phyloP scores from a whole-genome alignment of 2,888 invertebrate species.

The Leistus spinibarbis region DNA sequence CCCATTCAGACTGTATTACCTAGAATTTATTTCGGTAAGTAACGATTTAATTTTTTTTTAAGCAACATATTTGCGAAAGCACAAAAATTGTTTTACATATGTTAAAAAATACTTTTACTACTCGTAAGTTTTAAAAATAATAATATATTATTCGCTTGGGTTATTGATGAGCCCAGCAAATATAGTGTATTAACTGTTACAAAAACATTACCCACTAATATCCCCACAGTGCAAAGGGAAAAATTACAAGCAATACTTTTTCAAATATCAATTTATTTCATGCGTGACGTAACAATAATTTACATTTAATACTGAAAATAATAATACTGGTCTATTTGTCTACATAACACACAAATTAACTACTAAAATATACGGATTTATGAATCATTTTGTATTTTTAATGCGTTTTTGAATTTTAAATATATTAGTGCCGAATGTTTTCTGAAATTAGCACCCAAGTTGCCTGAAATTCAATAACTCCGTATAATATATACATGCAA shows the following conservation, averaged over 20 bases:
- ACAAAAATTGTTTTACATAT: too few relatives aligned
- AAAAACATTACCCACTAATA: not conserved
- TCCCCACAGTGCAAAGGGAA: not conserved
- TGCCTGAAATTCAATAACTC: not conserved
- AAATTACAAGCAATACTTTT: slow-evolving; percentile 20
- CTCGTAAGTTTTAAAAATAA: too few relatives aligned
- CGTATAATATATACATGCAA: not conserved
- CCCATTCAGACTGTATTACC: too few relatives aligned
- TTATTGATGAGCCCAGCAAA: not conserved
- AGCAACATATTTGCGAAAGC: too few relatives aligned
- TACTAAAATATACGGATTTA: not conserved
- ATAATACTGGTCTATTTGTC: slow-evolving; percentile 6
- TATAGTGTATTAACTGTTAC: slow-evolving; percentile 1
- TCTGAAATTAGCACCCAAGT: too few relatives aligned
- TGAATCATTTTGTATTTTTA: not conserved
- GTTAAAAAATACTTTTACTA: too few relatives aligned
- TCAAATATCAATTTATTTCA: slow-evolving; percentile 14
- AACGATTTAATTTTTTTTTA: too few relatives aligned
- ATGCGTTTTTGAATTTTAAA: not conserved
- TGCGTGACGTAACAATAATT: slow-evolving; percentile 12
- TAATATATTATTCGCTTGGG: too few relatives aligned
- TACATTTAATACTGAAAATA: slow-evolving; percentile 24
- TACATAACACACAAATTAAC: not conserved
- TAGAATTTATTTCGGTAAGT: too few relatives aligned
- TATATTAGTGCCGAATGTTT: not conserved